These are phyloP conservation scores for Malaclemys terrapin DNA, from an alignment of 2,113 vertebrate species.

Conservation along the genomic window DNA sequence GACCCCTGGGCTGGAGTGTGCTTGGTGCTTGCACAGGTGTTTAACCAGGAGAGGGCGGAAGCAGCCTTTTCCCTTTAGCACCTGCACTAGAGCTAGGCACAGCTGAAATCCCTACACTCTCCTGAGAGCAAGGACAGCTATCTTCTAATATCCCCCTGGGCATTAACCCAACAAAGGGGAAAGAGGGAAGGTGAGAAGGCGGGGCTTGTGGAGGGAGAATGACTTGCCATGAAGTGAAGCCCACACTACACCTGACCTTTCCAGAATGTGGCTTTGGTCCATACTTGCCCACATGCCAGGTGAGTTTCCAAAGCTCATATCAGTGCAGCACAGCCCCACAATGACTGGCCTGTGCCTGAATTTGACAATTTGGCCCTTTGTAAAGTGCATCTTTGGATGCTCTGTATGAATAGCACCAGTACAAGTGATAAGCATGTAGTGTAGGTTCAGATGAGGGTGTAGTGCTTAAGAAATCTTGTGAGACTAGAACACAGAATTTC, in stretches of 20 bases:
- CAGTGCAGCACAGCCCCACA: not conserved
- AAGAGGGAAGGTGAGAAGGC: not conserved
- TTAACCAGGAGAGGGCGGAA: not conserved
- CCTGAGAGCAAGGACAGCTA: not conserved
- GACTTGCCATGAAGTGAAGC: not conserved
- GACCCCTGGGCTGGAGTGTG: not conserved
- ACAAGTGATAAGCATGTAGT: not conserved
- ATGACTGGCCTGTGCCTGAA: not conserved
- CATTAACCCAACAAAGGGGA: not conserved
- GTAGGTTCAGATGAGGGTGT: not conserved
- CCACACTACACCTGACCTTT: not conserved
- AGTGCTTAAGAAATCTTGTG: not conserved
- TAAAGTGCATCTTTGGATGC: not conserved
- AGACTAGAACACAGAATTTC: not conserved
- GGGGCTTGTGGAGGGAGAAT: not conserved
- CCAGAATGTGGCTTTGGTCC: not conserved
- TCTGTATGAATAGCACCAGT: not conserved
- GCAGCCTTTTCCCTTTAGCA: not conserved
- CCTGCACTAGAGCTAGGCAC: not conserved
- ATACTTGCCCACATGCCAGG: not conserved
- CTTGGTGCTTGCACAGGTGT: not conserved
- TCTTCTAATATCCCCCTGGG: not conserved
- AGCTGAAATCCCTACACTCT: not conserved
- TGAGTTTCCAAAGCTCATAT: rapidly evolving
- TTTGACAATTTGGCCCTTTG: not conserved